Evolutionary conservation across 2,888 invertebrate genomes (phyloP), one percentile per base, ranked within the genome.

Genomic region (Crematogaster levior): DNA sequence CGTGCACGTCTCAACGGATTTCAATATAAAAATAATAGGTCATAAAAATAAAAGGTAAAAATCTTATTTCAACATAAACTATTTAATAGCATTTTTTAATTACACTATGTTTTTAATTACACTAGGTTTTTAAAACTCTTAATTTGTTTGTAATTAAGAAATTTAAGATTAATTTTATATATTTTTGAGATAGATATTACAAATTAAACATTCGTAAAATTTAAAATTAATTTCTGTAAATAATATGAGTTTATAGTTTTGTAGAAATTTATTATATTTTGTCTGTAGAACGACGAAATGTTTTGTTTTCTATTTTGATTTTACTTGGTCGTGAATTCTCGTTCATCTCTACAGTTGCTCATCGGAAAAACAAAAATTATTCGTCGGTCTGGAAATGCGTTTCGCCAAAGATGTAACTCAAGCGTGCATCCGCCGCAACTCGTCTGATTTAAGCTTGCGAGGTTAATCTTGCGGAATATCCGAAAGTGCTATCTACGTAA

Each of bases 401-500:
- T 81, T 68, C 24, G 56, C 56, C 48, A 73, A 61, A 79, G 66
- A 77, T 83, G 68, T 79, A 84, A 81, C 46, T 84, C 72, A 66
- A 61, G 63, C 72, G 61, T 46, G 63, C 72, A 72, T 58, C 58
- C 60, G 37, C 63, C 53, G 51, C 53, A 79, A 73, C 77, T 81
- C 65, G 68, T 68, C 72, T 79, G 84, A 87, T 89, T 86, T 87
- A 85, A 86, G 70, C 84, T 82, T 40, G 79, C 80, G 74, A 66
- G 83, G 85, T 89, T 89, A 89, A 89, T 89, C 89, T 87, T 82
- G 66, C 43, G 87, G 84, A 87, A 87, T 83, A 84, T 73, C 82
- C 27, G 61, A 84, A 85, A 81, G 56, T 61, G 73, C 81, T 83
- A 81, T 79, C 83, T 77, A 30, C 21, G 61, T 84, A 84, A 89